phyloP scores from a whole-genome alignment of 2,113 vertebrate species.

The Marmota flaviventris region DNA sequence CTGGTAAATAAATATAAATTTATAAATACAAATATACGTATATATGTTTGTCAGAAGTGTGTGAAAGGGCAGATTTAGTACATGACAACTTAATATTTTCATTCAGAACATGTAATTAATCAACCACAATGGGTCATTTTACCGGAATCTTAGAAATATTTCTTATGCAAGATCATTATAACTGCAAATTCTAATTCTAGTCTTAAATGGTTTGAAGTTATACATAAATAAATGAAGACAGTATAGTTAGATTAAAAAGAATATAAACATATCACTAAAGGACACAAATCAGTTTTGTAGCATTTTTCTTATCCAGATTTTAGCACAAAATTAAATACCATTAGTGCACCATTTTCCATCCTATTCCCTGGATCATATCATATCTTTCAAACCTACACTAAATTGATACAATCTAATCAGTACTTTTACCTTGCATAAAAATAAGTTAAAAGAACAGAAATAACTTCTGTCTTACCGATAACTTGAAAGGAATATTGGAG shows the following conservation, averaged over 20 bases:
- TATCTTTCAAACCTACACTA: background rate
- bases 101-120: background rate
- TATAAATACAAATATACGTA: too few species aligned
- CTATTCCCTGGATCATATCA: background rate
- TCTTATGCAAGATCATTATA: background rate
- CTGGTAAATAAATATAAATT: background rate
- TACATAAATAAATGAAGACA: background rate
- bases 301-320: background rate
- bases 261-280: background rate
- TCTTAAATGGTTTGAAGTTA: too few species aligned
- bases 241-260: background rate
- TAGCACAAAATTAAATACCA: background rate
- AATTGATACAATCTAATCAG: background rate
- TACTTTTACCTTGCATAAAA: background rate
- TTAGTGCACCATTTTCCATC: background rate
- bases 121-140: background rate
- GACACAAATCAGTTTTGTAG: background rate
- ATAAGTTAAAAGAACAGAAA: background rate
- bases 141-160: background rate
- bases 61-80: background rate
- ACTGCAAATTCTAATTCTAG: background rate
- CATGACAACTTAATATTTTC: background rate
- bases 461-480: background rate
- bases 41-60: background rate
- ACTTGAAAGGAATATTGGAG: background rate